Base-by-base conservation (phyloP, 2,888 invertebrate genomes). In the Brenthis ino region DNA sequence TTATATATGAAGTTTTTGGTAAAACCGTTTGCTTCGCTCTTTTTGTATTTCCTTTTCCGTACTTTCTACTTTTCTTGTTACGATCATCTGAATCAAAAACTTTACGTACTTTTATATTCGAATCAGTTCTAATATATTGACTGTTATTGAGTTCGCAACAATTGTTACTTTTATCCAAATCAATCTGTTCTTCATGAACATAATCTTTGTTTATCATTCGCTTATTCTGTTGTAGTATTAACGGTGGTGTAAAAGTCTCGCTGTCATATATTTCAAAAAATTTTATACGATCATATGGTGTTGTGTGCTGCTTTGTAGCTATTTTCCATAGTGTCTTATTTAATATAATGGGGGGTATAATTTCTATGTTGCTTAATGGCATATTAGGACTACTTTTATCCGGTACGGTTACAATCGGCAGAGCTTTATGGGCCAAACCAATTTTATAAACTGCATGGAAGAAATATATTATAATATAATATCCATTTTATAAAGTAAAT, bases 231-330 rank as follows among this genome's bases (percentile, higher is more conserved):
- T 37, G 47, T 14, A 48, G 14, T 37, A 51, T 51, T 11, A 28
- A 13, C 13, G 28, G 61, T 14, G 72, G 61, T 50, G 56, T 65
- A 37, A 72, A 74, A 20, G 91, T 89, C 55, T 82, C 74, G 56
- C 78, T 83, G 65, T 91, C 91, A 72, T 91, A 89, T 13, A 86
- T 77, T 80, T 92, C 91, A 70, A 91, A 91, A 75, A 91, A 91
- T 69, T 85, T 91, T 14, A 91, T 85, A 82, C 80, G 89, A 64
- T 91, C 90, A 58, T 86, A 80, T 13, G 64, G 47, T 24, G 73
- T 76, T 8, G 75, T 71, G 6, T 55, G 8, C 37, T 37, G 8
- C 37, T 37, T 3, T 79, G 80, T 48, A 47, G 14, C 47, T 50
- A 33, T 61, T 43, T 12, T n/a, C 6, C 20, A 20, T 8, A 37